phyloP scores from a whole-genome alignment of 2,797 vertebrate genomes.

The Sparus aurata region DNA sequence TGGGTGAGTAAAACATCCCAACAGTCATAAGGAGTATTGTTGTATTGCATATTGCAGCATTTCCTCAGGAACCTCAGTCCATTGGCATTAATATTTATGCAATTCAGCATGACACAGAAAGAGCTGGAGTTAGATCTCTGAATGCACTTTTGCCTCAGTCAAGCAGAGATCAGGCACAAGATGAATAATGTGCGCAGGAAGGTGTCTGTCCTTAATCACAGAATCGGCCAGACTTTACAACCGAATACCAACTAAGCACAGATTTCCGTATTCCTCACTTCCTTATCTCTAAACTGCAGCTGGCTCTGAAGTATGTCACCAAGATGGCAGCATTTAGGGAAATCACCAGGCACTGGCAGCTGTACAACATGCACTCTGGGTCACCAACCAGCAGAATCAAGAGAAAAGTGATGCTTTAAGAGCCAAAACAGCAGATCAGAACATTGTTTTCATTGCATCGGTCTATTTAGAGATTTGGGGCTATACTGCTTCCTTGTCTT shows the following conservation, averaged over 20 bases:
- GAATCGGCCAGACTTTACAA: constrained; percentile 58
- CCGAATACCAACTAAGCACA: constrained; percentile 64
- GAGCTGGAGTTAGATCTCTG: constrained; percentile 35
- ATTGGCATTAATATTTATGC: constrained; percentile 73
- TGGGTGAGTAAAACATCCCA: constrained; percentile 6
- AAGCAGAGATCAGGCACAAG: constrained; percentile 54
- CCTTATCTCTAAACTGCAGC: constrained; percentile 79
- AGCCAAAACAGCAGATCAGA: no score
- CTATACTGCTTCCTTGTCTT: no score
- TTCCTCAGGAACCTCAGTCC: constrained; percentile 43
- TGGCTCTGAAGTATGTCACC: constrained; percentile 71
- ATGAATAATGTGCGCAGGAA: constrained; percentile 63
- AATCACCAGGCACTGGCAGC: constrained; percentile 49
- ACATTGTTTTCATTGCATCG: no score
- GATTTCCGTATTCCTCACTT: constrained; percentile 68
- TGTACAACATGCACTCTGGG: constrained; percentile 52
- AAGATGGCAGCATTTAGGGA: constrained; percentile 63
- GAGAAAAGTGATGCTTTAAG: constrained; percentile 45
- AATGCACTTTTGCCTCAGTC: constrained; percentile 49
- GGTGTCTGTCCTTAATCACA: constrained; percentile 68
- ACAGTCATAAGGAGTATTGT: constrained; percentile 5
- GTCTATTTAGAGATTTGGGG: no score
- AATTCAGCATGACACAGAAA: constrained; percentile 62
- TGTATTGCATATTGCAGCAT: constrained; percentile 33
- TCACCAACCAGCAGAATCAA: constrained; percentile 34